Conservation (phyloP, 1,140 invertebrate genomes). For the Parasteatoda tepidariorum region DNA sequence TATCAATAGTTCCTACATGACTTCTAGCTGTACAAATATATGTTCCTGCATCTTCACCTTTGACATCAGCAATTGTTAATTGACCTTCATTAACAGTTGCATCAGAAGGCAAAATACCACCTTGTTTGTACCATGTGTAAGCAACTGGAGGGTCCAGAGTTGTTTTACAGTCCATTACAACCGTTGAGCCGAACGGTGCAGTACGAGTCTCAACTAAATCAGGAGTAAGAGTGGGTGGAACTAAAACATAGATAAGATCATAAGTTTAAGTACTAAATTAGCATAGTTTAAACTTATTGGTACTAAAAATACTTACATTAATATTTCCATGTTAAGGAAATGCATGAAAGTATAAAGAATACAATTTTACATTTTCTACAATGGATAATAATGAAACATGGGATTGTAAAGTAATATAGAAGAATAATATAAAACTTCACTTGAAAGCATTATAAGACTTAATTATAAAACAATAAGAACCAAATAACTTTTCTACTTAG, state of each 20-base stretch:
- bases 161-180: constrained; percentile 75
- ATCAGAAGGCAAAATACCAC: constrained; percentile 62
- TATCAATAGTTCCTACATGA: constrained; percentile 71
- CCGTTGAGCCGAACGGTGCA: constrained; percentile 73
- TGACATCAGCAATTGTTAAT: constrained; percentile 71
- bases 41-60: constrained; percentile 84
- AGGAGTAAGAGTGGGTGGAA: constrained; percentile 60
- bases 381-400: no score
- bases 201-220: constrained; percentile 72
- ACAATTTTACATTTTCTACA: no score
- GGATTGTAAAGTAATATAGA: no score
- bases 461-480: background rate
- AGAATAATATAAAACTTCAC: no score
- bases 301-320: constrained; percentile 12
- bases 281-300: background rate
- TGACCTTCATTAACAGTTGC: constrained; percentile 65
- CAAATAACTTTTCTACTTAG: background rate
- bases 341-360: constrained; percentile 12
- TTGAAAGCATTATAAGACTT: background rate
- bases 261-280: background rate
- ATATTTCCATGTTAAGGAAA: background rate
- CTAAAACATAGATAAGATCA: constrained; percentile 48
- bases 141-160: constrained; percentile 73
- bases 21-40: constrained; percentile 86
- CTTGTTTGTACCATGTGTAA: constrained; percentile 73